These are phyloP conservation scores for Sericinus montela DNA, from an alignment of 2,888 invertebrate species.

Conservation along the genomic window DNA sequence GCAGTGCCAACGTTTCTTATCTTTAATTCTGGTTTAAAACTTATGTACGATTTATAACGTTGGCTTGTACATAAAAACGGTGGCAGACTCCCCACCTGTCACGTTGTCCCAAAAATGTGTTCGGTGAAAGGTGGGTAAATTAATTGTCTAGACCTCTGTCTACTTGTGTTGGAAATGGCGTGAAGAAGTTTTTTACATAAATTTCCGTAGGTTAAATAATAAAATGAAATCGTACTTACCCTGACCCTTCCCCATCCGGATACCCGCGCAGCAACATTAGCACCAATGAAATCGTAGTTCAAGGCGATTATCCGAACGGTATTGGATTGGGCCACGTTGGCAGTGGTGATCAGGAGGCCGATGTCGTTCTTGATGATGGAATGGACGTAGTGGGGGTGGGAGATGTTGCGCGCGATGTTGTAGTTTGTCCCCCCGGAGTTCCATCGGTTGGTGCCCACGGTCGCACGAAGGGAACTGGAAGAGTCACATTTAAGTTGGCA, in stretches of 20 bases:
- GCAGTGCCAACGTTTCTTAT: no score
- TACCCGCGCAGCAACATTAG: conserved; percentile 27
- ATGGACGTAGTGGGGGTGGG: conserved; percentile 46
- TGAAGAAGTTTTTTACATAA: no score
- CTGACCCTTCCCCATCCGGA: conserved; percentile 36
- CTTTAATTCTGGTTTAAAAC: no score
- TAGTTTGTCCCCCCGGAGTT: conserved; percentile 44
- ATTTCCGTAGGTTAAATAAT: no score
- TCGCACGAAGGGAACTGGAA: conserved; percentile 41
- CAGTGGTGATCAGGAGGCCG: conserved; percentile 28
- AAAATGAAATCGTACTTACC: conserved; percentile 23
- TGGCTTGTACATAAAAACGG: no score
- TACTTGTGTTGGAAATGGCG: no score
- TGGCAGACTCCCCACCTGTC: no score
- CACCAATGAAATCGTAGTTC: conserved; percentile 25
- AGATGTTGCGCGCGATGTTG: conserved; percentile 42
- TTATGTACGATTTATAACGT: no score
- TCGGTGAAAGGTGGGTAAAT: no score
- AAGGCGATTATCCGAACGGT: conserved; percentile 21
- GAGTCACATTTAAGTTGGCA: no score
- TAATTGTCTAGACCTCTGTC: no score
- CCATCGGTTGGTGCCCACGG: conserved; percentile 48
- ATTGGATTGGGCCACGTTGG: conserved; percentile 20
- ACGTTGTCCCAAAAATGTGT: no score
- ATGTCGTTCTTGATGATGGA: conserved; percentile 37